Evolutionary conservation across 2,113 vertebrate species (phyloP), one percentile per base, ranked within the genome.

Genomic region (Natator depressus): DNA sequence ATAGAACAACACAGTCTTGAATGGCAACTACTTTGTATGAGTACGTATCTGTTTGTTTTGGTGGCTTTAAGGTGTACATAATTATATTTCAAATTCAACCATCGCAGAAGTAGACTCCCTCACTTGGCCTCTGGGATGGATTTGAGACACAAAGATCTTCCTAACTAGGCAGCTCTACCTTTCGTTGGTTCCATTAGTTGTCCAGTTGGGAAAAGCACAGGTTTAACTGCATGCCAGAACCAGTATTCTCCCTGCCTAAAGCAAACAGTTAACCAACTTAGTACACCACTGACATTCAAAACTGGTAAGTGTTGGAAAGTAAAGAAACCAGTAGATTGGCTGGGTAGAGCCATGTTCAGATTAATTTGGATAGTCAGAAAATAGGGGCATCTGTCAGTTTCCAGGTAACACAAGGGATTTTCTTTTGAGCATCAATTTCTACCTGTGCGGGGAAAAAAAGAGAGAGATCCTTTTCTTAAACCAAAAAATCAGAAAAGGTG

Each of bases 151-250:
- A 97, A 96, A 98, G 96, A 96, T 91, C 42, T 87, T 91, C 97
- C 97, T 96, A 98, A 96, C 72, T 91, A 96, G 97, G 96, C 92
- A 98, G 97, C 87, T 92, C 98, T 96, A 95, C 87, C 94, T 95
- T 96, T 95, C 95, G 94, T 93, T 96, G 96, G 98, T 97, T 96
- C 97, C 97, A 97, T 98, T 98, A 97, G 96, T 97, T 97, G 96
- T 97, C 98, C 98, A 93, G 96, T 7, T 95, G 98, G 98, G 98
- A 97, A 98, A 97, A 98, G 97, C 96, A 20, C 81, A 93, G 90
- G 93, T 98, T 94, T 96, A 97, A 97, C 97, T 95, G 98, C 85
- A 69, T 93, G 93, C 97, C 97, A 86, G 96, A 91, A 97, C 92
- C 95, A 96, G 96, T 93, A 87, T 95, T 93, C 94, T 96, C 78